Evolutionary conservation across 2,113 vertebrate genomes (phyloP), one percentile per base, ranked within the genome.

Genomic region (Lophius piscatorius): DNA sequence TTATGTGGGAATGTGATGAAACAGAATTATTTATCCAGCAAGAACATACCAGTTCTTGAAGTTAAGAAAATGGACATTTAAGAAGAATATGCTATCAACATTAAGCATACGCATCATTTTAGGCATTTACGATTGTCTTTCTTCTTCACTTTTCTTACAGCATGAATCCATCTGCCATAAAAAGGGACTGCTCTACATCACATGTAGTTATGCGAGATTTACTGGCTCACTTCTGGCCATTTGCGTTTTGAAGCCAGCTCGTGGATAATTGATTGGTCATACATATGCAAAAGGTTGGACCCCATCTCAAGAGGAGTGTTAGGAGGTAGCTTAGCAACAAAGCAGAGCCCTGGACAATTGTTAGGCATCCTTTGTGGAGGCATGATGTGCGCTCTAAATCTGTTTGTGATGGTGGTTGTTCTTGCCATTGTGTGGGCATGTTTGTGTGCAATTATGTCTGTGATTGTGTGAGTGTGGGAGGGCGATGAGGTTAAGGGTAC

Each of bases 261-360:
- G 69, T 90, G 81, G 89, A 90, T 89, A 89, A 88, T 87, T 89
- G 79, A 90, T 88, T 57, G 72, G 59, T 74, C 84, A 79, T 87
- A 86, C 86, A 78, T 86, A 89, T 90, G 82, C 76, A 84, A 79
- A 74, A 79, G 76, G 76, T 78, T 50, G 84, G 77, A 69, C 50
- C 63, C 80, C n/a, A 72, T 84, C 85, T 83, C 76, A 54, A 60
- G 83, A 90, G 87, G 80, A 62, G 70, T 78, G 82, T 81, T 85
- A 76, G 81, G 79, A 86, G 78, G 89, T 89, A 90, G 78, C 90
- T 88, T 88, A 91, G 90, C 90, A 92, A 92, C 90, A 61, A 69
- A 45, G 76, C 69, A 50, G 67, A 79, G 76, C 76, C 77, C 82
- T 65, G 88, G 88, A 89, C 89, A 89, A 82, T 87, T 80, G 84